These are phyloP conservation scores for Staurois parvus DNA, from an alignment of 2,797 vertebrate genomes.

Conservation along the genomic window DNA sequence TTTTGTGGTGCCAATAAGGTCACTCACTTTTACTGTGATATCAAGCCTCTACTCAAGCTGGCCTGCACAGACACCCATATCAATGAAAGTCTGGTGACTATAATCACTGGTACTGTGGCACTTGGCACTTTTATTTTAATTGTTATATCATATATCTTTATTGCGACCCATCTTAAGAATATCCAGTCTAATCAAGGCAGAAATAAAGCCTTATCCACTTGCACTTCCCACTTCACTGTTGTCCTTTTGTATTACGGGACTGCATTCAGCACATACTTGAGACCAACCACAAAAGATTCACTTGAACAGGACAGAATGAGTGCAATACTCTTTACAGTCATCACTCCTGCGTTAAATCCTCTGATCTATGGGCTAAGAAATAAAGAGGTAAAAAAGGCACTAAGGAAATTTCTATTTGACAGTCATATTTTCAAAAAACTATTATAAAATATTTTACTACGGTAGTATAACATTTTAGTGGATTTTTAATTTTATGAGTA, in stretches of 20 bases:
- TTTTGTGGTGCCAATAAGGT: conserved; percentile 32
- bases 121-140: conserved; percentile 20
- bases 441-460: too few relatives aligned
- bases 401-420: conserved; percentile 30
- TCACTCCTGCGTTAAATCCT: conserved; percentile 65
- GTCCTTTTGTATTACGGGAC: conserved; percentile 64
- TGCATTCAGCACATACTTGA: conserved; percentile 61
- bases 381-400: conserved; percentile 59
- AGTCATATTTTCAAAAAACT: background rate
- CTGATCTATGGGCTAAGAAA: conserved; percentile 66
- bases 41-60: conserved; percentile 47
- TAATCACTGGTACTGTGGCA: conserved; percentile 32
- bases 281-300: conserved; percentile 37
- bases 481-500: too few relatives aligned
- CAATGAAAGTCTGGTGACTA: conserved; percentile 30
- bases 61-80: conserved; percentile 43
- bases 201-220: conserved; percentile 61
- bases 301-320: conserved; percentile 50
- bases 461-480: too few relatives aligned
- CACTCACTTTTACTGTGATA: conserved; percentile 52
- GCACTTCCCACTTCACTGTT: conserved; percentile 58
- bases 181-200: conserved; percentile 25
- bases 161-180: conserved; percentile 48
- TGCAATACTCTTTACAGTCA: conserved; percentile 58
- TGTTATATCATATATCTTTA: conserved; percentile 58